phyloP scores from a whole-genome alignment of 2,113 vertebrate genomes.

The Malaclemys terrapin region DNA sequence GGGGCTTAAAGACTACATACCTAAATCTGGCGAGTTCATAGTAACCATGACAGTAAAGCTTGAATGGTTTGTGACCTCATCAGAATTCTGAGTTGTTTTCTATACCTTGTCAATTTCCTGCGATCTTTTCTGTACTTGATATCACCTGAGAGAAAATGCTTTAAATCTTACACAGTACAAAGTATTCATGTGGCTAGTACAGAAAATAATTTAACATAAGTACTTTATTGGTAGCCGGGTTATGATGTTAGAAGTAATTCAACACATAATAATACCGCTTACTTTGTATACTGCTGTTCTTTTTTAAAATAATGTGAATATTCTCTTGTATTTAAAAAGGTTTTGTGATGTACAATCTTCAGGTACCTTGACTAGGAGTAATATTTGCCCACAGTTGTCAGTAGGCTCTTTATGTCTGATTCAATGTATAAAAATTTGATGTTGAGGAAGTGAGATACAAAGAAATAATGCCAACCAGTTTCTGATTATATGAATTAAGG shows the following conservation, averaged over 20 bases:
- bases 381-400: not conserved
- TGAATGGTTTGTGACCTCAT: not conserved
- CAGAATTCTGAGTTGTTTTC: not conserved
- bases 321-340: not conserved
- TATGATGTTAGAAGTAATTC: not conserved
- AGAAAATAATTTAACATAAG: not conserved
- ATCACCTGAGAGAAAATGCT: not conserved
- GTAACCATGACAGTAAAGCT: not conserved
- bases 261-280: not conserved
- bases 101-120: not conserved
- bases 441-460: not conserved
- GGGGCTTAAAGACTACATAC: not conserved
- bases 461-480: not conserved
- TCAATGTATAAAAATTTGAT: not conserved
- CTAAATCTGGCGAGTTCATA: not conserved
- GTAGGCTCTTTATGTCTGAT: not conserved
- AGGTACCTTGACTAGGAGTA: not conserved
- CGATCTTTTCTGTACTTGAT: not conserved
- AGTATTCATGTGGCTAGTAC: not conserved
- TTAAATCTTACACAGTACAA: too few relatives aligned
- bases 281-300: not conserved
- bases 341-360: not conserved
- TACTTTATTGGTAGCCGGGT: not conserved
- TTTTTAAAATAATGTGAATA: not conserved
- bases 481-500: not conserved